phyloP scores from a whole-genome alignment of 1,140 invertebrate species.

The Eufriesea mexicana region DNA sequence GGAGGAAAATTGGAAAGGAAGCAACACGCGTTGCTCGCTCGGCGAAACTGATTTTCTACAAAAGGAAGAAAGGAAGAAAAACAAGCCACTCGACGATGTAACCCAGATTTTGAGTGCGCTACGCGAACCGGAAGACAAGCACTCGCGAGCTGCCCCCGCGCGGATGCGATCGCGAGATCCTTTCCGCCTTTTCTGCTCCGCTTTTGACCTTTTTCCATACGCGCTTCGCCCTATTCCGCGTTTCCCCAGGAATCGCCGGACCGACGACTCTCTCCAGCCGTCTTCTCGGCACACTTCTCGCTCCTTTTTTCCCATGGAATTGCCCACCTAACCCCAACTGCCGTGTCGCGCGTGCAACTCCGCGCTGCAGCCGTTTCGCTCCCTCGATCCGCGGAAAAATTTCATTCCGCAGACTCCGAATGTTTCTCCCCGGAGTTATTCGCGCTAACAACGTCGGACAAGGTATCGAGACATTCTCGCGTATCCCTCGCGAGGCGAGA shows the following conservation, averaged over 20 bases:
- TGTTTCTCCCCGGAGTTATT: neutral
- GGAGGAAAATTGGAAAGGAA: neutral
- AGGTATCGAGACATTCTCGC: neutral
- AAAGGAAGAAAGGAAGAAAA: constrained; percentile 28
- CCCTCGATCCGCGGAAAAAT: neutral
- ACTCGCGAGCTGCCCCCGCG: constrained; percentile 56
- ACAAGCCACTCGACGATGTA: constrained; percentile 40
- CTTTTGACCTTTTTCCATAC: constrained; percentile 44
- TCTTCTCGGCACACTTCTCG: neutral
- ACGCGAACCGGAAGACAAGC: constrained; percentile 52
- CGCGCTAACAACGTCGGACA: neutral
- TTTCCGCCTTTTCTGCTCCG: constrained; percentile 17
- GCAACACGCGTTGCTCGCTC: neutral
- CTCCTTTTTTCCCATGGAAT: neutral
- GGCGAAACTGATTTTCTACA: constrained; percentile 8
- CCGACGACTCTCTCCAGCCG: neutral
- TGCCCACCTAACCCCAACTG: neutral
- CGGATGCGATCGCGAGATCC: constrained; percentile 46
- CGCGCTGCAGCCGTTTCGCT: neutral
- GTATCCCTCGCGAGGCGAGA: neutral
- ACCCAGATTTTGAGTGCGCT: constrained; percentile 57
- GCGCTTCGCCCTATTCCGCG: neutral
- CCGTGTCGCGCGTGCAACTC: neutral
- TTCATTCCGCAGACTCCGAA: neutral
- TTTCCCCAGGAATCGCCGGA: neutral